Percentiles rank a stretch among this genome's conserved stretches.
Evolutionary conservation across 2,113 vertebrate genomes (phyloP).

Genomic region (Miniopterus natalensis): DNA sequence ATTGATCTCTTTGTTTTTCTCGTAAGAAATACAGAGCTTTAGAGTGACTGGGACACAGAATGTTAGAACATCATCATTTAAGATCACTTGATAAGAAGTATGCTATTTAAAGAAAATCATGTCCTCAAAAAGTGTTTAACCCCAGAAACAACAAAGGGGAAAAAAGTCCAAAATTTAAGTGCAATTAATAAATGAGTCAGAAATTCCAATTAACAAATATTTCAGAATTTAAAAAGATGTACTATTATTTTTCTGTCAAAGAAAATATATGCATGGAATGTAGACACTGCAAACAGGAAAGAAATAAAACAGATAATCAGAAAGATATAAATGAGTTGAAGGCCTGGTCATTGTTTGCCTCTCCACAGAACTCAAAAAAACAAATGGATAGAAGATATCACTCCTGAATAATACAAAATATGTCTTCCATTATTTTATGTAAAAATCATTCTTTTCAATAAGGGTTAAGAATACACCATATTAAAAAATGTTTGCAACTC

Average conservation of each 20-base stretch:
- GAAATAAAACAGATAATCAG: neutral
- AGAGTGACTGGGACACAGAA: neutral
- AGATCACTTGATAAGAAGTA: neutral
- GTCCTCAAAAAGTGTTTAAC: neutral
- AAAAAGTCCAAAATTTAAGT: neutral
- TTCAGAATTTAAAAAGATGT: constrained; percentile 4
- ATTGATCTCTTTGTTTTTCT: neutral
- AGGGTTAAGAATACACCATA: neutral
- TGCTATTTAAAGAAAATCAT: neutral
- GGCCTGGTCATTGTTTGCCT: neutral
- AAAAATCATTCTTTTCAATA: constrained; percentile 39
- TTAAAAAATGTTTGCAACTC: neutral
- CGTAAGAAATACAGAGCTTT: neutral
- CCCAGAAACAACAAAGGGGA: neutral
- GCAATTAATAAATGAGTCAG: neutral
- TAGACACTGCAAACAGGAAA: neutral
- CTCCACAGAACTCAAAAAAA: neutral
- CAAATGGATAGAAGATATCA: neutral
- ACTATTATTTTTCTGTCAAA: neutral
- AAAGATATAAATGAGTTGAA: neutral
- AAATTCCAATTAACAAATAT: neutral
- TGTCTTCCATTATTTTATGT: neutral
- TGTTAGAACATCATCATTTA: neutral
- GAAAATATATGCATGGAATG: neutral
- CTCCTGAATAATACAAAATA: neutral